Conservation (phyloP, 2,113 vertebrate genomes). For the Jacana jacana region DNA sequence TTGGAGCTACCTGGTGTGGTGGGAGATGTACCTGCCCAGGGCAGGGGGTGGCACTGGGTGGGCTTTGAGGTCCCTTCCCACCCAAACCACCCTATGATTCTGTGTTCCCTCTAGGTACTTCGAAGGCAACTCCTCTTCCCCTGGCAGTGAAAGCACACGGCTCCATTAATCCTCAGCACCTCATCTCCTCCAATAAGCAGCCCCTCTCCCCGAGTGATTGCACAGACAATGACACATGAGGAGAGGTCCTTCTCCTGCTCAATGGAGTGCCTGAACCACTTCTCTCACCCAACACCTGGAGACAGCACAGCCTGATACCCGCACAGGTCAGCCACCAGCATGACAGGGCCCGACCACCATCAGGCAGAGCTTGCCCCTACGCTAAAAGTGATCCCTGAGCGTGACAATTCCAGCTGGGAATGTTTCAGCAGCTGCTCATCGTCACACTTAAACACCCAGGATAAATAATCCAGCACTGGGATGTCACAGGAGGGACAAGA, state of each 20-base stretch:
- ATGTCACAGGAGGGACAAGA: background rate
- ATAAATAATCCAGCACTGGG: background rate
- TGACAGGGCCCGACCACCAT: no score
- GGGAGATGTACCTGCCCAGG: no score
- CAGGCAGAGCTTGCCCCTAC: background rate
- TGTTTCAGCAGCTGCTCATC: background rate
- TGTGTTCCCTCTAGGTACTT: background rate
- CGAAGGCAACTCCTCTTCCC: background rate
- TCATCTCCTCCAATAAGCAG: background rate
- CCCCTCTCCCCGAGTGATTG: background rate
- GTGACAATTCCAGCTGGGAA: background rate
- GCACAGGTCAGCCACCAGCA: background rate
- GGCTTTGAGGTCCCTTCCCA: no score
- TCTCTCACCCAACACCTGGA: background rate
- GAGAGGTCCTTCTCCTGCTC: background rate
- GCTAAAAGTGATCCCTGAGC: background rate
- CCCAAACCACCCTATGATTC: no score
- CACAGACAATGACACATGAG: background rate
- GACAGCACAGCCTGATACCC: background rate
- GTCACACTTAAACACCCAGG: fast-evolving
- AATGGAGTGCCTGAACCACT: background rate
- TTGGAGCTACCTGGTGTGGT: no score
- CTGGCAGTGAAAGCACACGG: background rate
- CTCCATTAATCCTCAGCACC: background rate
- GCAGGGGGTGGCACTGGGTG: no score